Base-by-base conservation (phyloP, 2,113 vertebrate genomes). In the Peucedramus taeniatus region DNA sequence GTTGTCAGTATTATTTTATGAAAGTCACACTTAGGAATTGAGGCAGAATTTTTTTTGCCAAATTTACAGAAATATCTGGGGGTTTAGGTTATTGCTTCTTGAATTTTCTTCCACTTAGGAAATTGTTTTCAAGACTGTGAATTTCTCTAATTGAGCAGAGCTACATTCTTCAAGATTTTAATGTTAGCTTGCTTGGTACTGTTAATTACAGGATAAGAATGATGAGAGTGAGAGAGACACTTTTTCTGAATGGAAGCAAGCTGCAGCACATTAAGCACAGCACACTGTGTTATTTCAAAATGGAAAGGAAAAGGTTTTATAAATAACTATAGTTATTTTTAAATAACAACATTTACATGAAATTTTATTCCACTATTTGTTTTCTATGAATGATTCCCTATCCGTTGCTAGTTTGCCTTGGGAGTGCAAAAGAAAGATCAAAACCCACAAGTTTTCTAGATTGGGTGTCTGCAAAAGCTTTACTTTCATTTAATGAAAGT, bases 401-500 rank as follows among this genome's bases (percentile, higher is more conserved):
- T 57, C 56, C 65, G 24, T 86, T 90, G n/a, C 76, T 86, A 81
- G 68, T 95, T 97, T 95, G 86, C 69, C 27, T 93, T 93, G 75
- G 37, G 70, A 93, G 53, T 49, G 51, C 49, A 93, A 97, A 97
- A 90, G 63, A 93, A 95, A 94, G 69, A 70, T 75, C 70, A 89
- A 95, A 96, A 59, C 28, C 60, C 54, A 3, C 21, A 89, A 89
- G 56, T 92, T 97, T 93, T 85, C 65, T 79, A 92, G 61, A 40
- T 50, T 72, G 91, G 33, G 63, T 95, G 65, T 65, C 86, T 94
- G 82, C 51, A 96, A 96, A 97, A 87, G 40, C 83, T 92, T 95
- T 85, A 78, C 83, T 90, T 96, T 81, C 82, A 90, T 97, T 97
- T 94, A 91, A 91, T 88, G 78, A 97, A 97, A 97, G 87, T 97